Base-by-base conservation (phyloP, 1,140 invertebrate genomes). In the Ips typographus region DNA sequence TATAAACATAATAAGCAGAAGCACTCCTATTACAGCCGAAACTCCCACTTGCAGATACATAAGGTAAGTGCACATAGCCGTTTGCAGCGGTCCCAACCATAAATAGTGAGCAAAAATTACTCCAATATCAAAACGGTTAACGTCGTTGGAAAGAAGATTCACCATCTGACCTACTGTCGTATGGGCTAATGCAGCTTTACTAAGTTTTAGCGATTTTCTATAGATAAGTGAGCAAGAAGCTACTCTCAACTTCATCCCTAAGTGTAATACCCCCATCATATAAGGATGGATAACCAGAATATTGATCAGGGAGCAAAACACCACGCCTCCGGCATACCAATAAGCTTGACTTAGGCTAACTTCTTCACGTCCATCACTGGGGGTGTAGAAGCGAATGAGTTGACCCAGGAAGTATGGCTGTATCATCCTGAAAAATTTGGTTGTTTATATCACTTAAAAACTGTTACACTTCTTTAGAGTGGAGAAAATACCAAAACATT, bases 121-220 rank as follows among this genome's bases (percentile, higher is more conserved):
- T 1, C 86, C 86, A 43, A 86, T 83, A 78, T 93, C 91, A 74
- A 93, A 87, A 39, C 90, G 84, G 67, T 86, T 90, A 4, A 90
- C 88, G 73, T 94, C 93, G 77, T 94, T 95, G 1, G 93, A 93
- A 80, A 95, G 85, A 1, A 95, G 80, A 82, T 95, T 96, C 0
- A 95, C 91, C 51, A 94, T 89, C 81, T 94, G 93, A 0, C 94
- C 93, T 1, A 89, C 82, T 4, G 92, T 93, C 1, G 91, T 93
- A 76, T 90, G 68, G 2, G 89, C 88, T 44, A 95, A 80, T 92
- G 93, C 88, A 1, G 85, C 87, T 78, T 88, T 88, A 61, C 87
- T 91, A 5, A 93, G 77, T 36, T 85, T 84, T 37, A 92, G 79
- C 22, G 88, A 88, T 83, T 93, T 93, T 89, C 89, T 86, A 74